phyloP scores from a whole-genome alignment of 1,140 invertebrate genomes.

The Trichomalopsis sarcophagae region DNA sequence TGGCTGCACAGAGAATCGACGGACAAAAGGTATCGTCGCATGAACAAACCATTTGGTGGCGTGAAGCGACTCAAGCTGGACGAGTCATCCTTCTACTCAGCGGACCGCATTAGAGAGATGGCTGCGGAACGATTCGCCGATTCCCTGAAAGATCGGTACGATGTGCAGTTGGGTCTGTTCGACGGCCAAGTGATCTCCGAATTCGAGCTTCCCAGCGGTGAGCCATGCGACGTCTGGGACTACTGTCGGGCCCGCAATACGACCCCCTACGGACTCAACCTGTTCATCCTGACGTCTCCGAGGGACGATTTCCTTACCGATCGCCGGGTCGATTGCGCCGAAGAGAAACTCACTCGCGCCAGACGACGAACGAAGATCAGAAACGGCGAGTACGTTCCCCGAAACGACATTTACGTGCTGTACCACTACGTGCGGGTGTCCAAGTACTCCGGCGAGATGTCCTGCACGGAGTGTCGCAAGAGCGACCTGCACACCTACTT shows the following conservation, averaged over 20 bases:
- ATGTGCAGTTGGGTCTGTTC: neutral
- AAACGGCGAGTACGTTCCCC: neutral
- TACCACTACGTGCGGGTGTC: neutral
- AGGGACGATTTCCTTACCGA: neutral
- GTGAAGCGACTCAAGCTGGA: neutral
- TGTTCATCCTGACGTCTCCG: constrained; percentile 5
- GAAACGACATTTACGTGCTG: neutral
- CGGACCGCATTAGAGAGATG: neutral
- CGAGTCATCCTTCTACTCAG: neutral
- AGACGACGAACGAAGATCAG: neutral
- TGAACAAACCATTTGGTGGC: constrained; percentile 8
- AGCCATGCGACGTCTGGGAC: constrained; percentile 4
- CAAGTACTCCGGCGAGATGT: constrained; percentile 16
- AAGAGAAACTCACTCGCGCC: neutral
- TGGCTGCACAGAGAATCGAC: neutral
- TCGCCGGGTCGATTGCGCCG: neutral
- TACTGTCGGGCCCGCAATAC: neutral
- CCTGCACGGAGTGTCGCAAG: neutral
- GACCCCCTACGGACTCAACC: neutral
- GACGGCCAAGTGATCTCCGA: constrained; percentile 6
- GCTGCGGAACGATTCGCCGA: neutral
- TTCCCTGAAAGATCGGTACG: neutral
- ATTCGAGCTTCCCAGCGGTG: neutral
- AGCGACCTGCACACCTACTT: neutral
- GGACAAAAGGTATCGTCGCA: neutral